Evolutionary conservation across 2,797 vertebrate genomes (phyloP).

Genomic region (Gymnopithys bicolor): DNA sequence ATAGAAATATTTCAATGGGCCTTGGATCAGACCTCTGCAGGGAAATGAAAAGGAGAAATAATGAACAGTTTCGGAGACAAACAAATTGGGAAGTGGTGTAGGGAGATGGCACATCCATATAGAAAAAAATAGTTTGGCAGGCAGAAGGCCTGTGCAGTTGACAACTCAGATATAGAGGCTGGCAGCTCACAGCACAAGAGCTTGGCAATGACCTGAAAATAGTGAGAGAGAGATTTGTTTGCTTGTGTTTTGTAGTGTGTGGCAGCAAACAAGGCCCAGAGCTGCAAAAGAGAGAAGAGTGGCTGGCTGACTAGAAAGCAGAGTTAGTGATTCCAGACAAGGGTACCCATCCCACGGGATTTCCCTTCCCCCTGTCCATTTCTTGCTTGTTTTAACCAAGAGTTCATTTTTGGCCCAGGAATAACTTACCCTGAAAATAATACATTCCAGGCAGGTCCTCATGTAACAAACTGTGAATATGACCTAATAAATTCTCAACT

Average conservation of each 20-base stretch:
- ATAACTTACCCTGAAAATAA: not conserved
- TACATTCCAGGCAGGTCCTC: not conserved
- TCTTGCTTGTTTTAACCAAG: not conserved
- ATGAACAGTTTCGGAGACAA: not conserved
- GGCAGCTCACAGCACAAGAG: not conserved
- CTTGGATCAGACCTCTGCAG: not conserved
- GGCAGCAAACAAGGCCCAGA: not conserved
- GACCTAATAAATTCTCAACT: not conserved
- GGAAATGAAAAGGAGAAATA: conserved; percentile 1
- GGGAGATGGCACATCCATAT: not conserved
- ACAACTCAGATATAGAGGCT: not conserved
- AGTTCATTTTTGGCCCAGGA: not conserved
- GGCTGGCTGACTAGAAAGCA: not conserved
- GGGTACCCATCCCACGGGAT: not conserved
- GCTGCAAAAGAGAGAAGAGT: not conserved
- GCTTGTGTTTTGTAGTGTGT: not conserved
- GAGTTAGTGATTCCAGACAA: not conserved
- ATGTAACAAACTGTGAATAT: not conserved
- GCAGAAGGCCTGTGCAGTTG: not conserved
- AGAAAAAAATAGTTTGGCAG: conserved; percentile 25
- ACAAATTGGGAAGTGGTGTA: not conserved
- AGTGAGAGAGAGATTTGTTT: not conserved
- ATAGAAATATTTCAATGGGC: conserved; percentile 16
- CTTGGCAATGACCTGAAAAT: conserved; percentile 41
- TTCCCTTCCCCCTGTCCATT: not conserved